These are phyloP conservation scores for Molossus alvarezi DNA, from an alignment of 2,797 vertebrate genomes.

Conservation along the genomic window DNA sequence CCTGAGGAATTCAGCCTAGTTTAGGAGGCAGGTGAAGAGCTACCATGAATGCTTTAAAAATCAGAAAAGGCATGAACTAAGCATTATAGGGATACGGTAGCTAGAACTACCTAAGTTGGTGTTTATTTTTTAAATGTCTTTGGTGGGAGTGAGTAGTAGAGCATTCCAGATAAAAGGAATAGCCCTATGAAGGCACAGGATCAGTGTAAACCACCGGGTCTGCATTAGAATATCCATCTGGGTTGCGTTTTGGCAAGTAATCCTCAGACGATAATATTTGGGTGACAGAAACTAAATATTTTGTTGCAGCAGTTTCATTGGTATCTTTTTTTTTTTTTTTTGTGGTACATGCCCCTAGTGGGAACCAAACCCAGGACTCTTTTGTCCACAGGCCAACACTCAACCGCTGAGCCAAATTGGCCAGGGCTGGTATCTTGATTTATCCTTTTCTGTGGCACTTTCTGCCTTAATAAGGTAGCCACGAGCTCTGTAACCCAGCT, in stretches of 20 bases:
- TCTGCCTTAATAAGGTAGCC: neutral
- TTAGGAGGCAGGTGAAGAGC: neutral
- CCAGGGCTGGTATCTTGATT: neutral
- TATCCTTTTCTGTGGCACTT: neutral
- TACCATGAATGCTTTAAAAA: neutral
- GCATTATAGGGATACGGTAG: neutral
- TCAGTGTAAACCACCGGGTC: neutral
- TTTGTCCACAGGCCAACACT: too few species aligned
- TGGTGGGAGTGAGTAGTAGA: neutral
- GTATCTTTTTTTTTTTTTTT: neutral
- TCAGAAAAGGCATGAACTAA: neutral
- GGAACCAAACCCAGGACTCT: too few species aligned
- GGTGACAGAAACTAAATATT: constrained; percentile 1
- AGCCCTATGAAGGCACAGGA: neutral
- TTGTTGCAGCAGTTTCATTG: neutral
- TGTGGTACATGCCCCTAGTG: too few species aligned
- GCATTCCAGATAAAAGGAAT: neutral
- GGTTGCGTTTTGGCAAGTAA: neutral
- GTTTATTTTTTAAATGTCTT: neutral
- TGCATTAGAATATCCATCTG: neutral
- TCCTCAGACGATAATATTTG: neutral
- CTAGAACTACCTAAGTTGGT: neutral
- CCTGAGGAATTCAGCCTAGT: neutral
- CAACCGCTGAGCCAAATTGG: too few species aligned
- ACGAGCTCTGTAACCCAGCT: neutral